These are phyloP conservation scores for Diabrotica virgifera DNA, from an alignment of 1,140 invertebrate genomes.

Conservation along the genomic window DNA sequence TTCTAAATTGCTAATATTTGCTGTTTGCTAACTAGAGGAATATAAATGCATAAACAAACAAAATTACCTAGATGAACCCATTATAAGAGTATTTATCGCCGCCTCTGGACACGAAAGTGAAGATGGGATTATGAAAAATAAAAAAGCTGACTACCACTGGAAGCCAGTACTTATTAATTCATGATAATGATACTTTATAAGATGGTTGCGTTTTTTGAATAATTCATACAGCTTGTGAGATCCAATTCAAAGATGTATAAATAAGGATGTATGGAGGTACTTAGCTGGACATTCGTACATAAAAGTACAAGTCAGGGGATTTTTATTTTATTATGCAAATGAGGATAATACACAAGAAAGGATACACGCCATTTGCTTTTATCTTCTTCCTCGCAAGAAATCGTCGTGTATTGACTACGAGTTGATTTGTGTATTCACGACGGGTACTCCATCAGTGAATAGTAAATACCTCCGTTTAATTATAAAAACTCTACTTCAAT, in stretches of 20 bases:
- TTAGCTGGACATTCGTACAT: slow-evolving; percentile 9
- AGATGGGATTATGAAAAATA: slow-evolving; percentile 8
- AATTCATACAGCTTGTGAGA: slow-evolving; percentile 11
- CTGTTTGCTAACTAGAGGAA: no score
- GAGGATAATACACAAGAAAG: slow-evolving; percentile 7
- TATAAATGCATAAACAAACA: no score
- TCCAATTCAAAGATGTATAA: slow-evolving; percentile 13
- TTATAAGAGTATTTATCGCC: no score
- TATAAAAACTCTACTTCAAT: no score
- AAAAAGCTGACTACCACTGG: neutral
- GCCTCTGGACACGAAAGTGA: no score
- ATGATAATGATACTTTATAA: slow-evolving; percentile 6
- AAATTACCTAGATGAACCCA: no score
- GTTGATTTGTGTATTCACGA: no score
- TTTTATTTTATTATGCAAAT: slow-evolving; percentile 14
- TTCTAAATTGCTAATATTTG: no score
- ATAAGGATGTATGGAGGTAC: slow-evolving; percentile 11
- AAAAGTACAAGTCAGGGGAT: slow-evolving; percentile 10
- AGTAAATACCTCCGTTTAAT: no score
- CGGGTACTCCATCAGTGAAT: no score
- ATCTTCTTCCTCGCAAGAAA: no score
- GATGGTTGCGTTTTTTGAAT: slow-evolving; percentile 13
- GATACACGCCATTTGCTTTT: neutral
- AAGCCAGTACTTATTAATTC: slow-evolving; percentile 11
- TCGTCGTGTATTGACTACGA: no score